These are phyloP conservation scores for Synanthedon andrenaeformis DNA, from an alignment of 2,888 invertebrate species.

Conservation along the genomic window DNA sequence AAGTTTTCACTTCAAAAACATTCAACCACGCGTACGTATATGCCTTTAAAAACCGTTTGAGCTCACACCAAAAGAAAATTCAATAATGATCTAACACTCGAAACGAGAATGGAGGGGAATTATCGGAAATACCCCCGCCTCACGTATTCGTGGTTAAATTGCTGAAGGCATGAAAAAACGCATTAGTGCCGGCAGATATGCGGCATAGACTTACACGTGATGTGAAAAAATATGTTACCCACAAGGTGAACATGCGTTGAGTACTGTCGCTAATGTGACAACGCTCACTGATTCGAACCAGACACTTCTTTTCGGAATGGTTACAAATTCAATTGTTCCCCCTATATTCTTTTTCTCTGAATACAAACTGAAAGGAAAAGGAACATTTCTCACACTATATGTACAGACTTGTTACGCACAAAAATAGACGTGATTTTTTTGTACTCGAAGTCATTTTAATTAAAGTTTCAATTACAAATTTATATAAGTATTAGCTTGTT, in stretches of 20 bases:
- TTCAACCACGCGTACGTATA: not conserved
- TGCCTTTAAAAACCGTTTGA: not conserved
- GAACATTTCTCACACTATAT: no score
- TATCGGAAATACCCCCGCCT: conserved; percentile 19
- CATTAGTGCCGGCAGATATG: conserved; percentile 22
- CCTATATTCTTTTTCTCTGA: no score
- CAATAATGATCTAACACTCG: conserved; percentile 19
- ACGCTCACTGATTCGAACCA: not conserved
- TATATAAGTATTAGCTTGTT: no score
- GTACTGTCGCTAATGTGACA: not conserved
- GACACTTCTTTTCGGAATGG: not conserved
- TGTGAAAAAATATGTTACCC: conserved; percentile 12
- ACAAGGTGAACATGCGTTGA: not conserved
- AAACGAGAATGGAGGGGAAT: conserved; percentile 15
- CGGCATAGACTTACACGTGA: conserved; percentile 21
- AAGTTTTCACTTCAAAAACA: no score
- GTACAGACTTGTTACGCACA: no score
- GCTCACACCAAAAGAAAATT: conserved; percentile 10
- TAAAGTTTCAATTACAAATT: no score
- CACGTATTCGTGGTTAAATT: conserved; percentile 22
- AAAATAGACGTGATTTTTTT: no score
- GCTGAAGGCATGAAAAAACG: conserved; percentile 22
- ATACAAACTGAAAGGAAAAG: no score
- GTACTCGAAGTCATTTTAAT: no score
- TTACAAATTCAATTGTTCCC: no score